Evolutionary conservation across 1,140 invertebrate genomes (phyloP), one percentile per base, ranked within the genome.

Genomic region (Atta colombica): DNA sequence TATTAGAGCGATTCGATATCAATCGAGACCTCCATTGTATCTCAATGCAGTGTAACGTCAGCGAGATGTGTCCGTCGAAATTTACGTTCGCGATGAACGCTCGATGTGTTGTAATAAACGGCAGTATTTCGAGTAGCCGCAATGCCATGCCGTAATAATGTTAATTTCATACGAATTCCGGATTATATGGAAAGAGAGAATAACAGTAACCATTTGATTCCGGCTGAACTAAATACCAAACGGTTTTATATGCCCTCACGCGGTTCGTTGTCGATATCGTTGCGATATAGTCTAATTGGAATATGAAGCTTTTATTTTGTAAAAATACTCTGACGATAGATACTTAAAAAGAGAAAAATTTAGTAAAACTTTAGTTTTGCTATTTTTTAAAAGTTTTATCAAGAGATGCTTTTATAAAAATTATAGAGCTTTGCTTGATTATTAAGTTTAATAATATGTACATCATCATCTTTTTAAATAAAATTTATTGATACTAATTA

Each of bases 151-250:
- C 69, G 69, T 75, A 77, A 89, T 80, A 85, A 90, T 80, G 87
- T 92, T 93, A 93, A 93, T 93, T 92, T 72, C 55, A 31, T 85
- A 90, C 88, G 85, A 91, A 90, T 91, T 88, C 68, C 63, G 53
- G 87, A 91, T 91, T 90, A 84, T 89, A 81, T 84, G 85, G 66
- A 91, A 93, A 92, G 90, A 90, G 87, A 87, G 87, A 88, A 88
- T 92, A 92, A 93, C 93, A 93, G 93, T 94, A 92, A 92, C 78
- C 89, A 69, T 92, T 92, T 92, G 93, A 93, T 93, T 93, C 91
- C 68, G 81, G 63, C 25, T 63, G 88, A 75, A 49, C 75, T 12
- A 69, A 58, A 89, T 82, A 86, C 53, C 45, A 51, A 61, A 77
- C 51, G 87, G 51, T 89, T 88, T 88, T 68, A 25, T 75, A 51